Base-by-base conservation (phyloP, 2,113 vertebrate species). In the Pao palembangensis region DNA sequence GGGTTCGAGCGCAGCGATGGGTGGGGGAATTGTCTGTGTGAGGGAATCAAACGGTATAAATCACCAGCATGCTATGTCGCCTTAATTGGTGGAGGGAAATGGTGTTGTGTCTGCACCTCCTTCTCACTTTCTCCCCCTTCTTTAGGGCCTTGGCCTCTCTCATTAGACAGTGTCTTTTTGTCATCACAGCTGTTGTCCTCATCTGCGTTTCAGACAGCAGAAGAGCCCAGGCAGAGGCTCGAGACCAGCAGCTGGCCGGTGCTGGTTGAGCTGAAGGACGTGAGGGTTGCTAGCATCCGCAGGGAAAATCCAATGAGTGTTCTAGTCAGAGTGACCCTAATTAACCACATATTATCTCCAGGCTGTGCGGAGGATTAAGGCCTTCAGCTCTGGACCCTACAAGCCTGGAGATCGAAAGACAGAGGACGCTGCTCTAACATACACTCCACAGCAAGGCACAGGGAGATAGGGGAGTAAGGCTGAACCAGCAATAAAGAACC, bases 281-380 rank as follows among this genome's bases (percentile, higher is more conserved):
- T 70, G 82, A 75, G 77, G 80, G 82, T 85, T 80, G 67, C 75
- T 69, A 58, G 73, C 64, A 54, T 85, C 83, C 76, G 64, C 72
- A 55, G 85, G 81, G 74, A 79, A 80, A 75, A 80, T 79, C 51
- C 76, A 67, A 78, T 64, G 79, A 83, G 79, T 88, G 87, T 84
- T 88, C 83, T 74, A 76, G 86, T 88, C 83, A 70, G 65, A 73
- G 75, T 87, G 85, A 87, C 84, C 84, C 88, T 91, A 91, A 92
- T 92, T 90, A 91, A 90, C 75, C 76, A 80, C 80, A 68, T 69
- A 86, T 91, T 90, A 90, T 89, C 86, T 88, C 63, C 65, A 84
- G 88, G 84, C 87, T 75, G 78, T 64, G 79, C 70, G 48, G 78
- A 83, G 85, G 87, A 88, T 86, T 85, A 82, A 71, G 74, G 84